Evolutionary conservation across 2,888 invertebrate species (phyloP), one percentile per base, ranked within the genome.

Genomic region (Synanthedon andrenaeformis): DNA sequence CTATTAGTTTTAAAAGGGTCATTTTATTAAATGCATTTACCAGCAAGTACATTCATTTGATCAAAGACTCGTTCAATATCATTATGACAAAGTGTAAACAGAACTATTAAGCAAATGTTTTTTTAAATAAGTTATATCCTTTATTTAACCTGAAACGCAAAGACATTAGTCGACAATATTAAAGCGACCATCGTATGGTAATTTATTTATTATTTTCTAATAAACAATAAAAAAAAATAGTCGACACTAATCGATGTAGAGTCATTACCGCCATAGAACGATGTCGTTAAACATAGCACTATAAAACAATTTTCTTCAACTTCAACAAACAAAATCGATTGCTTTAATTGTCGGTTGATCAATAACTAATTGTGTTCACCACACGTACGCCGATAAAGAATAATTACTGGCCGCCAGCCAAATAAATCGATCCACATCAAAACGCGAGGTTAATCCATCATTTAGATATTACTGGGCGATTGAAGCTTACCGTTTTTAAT

Each of bases 301-400:
- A 23, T 23, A 83, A 87, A 87, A 86, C 86, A 85, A 87, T 87
- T 87, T 85, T 76, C 84, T 82, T 76, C 82, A 82, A 85, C 83
- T 87, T 83, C 82, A 83, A 85, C 84, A 85, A 84, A 84, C 85
- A 85, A 79, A 84, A 86, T 84, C 86, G 85, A 87, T 84, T 82
- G 72, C 72, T 79, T 83, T 87, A 86, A 86, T 87, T 86, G 86
- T 78, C 67, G 77, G 58, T 76, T 84, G 85, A 86, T 87, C 87
- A 87, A 87, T 86, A 87, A 85, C 84, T 87, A 86, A 87, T 87
- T 86, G 86, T 84, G 82, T 81, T 79, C 82, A 75, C 82, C 81
- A 79, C 85, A 83, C 85, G 82, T 85, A 82, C 74, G 72, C 75
- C 83, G 76, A 83, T 83, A 83, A 86, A 84, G 79, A 73, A 87